Conservation (phyloP, 92 coral and sea anemone genomes). For the Palythoa grandis region DNA sequence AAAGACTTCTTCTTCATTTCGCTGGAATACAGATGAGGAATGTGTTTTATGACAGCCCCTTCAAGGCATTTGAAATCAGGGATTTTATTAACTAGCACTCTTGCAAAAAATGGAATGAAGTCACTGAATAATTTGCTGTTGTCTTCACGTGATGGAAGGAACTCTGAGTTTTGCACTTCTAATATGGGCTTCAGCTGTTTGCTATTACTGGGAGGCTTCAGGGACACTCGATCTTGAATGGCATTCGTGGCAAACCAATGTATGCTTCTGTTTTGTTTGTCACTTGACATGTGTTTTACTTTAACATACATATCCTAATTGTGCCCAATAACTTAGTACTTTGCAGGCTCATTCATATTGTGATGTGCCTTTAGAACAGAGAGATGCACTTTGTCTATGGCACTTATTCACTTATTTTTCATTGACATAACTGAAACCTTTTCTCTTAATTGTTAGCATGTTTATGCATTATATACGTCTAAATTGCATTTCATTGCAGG, state of each 20-base stretch:
- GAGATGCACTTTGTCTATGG: background rate
- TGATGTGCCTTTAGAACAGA: conserved; percentile 1
- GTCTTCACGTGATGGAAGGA: conserved; percentile 64
- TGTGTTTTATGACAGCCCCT: conserved; percentile 58
- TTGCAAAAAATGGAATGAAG: conserved; percentile 62
- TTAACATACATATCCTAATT: conserved; percentile 65
- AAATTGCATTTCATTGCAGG: too few relatives aligned
- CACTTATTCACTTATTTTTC: background rate
- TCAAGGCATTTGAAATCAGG: conserved; percentile 62
- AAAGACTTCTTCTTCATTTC: conserved; percentile 59
- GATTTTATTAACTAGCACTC: conserved; percentile 50
- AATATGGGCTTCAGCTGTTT: conserved; percentile 43
- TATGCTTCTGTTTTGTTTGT: conserved; percentile 65
- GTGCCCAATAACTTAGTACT: conserved; percentile 70
- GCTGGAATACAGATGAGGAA: conserved; percentile 64
- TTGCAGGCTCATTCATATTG: conserved; percentile 20
- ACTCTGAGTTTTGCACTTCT: conserved; percentile 57
- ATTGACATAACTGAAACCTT: background rate
- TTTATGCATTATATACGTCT: background rate
- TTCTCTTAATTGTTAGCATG: background rate
- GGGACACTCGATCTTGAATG: conserved; percentile 53
- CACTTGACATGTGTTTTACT: conserved; percentile 61
- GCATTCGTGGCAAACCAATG: conserved; percentile 82
- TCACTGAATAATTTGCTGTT: conserved; percentile 68
- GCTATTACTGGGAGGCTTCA: conserved; percentile 37